phyloP scores from a whole-genome alignment of 2,888 invertebrate species.

The Ernsta delagoae region DNA sequence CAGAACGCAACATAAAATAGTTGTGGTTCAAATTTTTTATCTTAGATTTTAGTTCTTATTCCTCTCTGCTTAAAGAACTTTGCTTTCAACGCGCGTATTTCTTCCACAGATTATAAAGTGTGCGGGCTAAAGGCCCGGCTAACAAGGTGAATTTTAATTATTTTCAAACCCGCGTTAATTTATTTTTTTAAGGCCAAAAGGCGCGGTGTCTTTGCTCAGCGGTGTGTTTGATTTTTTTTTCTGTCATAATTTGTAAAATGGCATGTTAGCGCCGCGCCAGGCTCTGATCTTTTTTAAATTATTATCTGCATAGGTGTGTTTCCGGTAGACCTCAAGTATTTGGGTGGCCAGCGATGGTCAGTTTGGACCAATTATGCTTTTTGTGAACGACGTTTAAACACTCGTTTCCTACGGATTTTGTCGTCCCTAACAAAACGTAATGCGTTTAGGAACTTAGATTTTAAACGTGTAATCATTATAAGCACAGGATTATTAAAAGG shows the following conservation, averaged over 20 bases:
- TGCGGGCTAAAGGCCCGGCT: conserved; percentile 51
- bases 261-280: conserved; percentile 75
- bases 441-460: conserved; percentile 23
- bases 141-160: conserved; percentile 82
- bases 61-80: conserved; percentile 1
- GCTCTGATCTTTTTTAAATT: conserved; percentile 67
- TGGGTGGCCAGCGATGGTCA: conserved; percentile 34
- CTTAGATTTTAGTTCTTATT: neutral
- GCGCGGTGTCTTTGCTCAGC: conserved; percentile 67
- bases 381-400: conserved; percentile 32
- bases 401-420: conserved; percentile 21
- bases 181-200: conserved; percentile 63
- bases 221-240: conserved; percentile 68
- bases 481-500: conserved; percentile 11
- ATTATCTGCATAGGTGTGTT: conserved; percentile 62
- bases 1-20: conserved; percentile 10
- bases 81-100: neutral
- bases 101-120: conserved; percentile 22
- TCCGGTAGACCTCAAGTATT: conserved; percentile 55
- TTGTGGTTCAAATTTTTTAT: neutral
- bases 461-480: conserved; percentile 5
- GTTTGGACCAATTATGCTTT: conserved; percentile 32
- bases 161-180: conserved; percentile 79
- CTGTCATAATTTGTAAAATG: conserved; percentile 78
- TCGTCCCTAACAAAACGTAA: conserved; percentile 12